These are phyloP conservation scores for Chaetodon trifasciatus DNA, from an alignment of 2,797 vertebrate genomes.

Conservation along the genomic window DNA sequence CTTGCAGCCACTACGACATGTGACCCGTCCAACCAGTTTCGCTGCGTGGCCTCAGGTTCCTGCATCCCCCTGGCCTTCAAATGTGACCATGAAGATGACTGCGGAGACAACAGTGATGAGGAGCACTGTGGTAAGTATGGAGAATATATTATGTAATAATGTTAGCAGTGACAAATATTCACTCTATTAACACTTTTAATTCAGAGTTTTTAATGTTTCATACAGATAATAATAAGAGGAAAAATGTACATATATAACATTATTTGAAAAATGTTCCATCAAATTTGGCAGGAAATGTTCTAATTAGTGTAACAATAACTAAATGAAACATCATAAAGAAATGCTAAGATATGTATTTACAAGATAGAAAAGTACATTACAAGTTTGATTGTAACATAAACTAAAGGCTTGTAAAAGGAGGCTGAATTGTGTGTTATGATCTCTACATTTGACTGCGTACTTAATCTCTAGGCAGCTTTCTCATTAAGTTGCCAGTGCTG, in stretches of 20 bases:
- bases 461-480: neutral
- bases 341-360: neutral
- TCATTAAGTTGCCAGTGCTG: neutral
- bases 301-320: too few relatives aligned
- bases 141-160: too few relatives aligned
- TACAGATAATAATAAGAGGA: too few relatives aligned
- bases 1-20: conserved; percentile 92
- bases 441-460: neutral
- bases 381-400: neutral
- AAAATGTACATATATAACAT: too few relatives aligned
- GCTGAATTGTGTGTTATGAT: neutral
- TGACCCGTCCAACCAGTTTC: conserved; percentile 93
- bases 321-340: too few relatives aligned
- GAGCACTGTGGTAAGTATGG: conserved; percentile 89
- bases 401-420: neutral
- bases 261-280: too few relatives aligned
- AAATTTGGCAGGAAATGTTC: too few relatives aligned
- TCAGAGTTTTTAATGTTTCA: too few relatives aligned
- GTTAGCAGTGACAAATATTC: too few relatives aligned
- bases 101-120: conserved; percentile 98
- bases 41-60: conserved; percentile 93
- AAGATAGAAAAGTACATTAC: neutral
- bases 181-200: too few relatives aligned
- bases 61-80: conserved; percentile 97
- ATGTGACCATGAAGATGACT: conserved; percentile 97